These are phyloP conservation scores for Apocheima hispidaria DNA, from an alignment of 2,888 invertebrate species.

Conservation along the genomic window DNA sequence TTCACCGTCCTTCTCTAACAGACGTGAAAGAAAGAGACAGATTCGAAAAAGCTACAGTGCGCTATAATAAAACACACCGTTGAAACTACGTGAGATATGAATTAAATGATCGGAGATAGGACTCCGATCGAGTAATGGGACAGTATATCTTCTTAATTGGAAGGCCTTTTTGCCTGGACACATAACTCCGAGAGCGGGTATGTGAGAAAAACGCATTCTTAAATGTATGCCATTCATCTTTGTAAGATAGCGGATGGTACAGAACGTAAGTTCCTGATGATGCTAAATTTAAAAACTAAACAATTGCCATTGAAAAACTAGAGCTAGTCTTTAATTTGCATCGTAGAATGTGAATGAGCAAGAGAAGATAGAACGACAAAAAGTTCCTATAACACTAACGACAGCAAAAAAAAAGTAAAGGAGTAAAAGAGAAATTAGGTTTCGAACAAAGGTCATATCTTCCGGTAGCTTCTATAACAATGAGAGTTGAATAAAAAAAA, in stretches of 20 bases:
- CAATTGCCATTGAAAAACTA: too few relatives aligned
- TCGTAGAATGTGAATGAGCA: too few relatives aligned
- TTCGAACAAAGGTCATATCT: too few relatives aligned
- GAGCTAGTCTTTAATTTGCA: too few relatives aligned
- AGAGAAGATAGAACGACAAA: too few relatives aligned
- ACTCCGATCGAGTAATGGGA: conserved; percentile 68
- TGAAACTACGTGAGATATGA: conserved; percentile 77
- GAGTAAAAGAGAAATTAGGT: too few relatives aligned
- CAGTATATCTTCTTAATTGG: conserved; percentile 81
- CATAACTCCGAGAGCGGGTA: conserved; percentile 62
- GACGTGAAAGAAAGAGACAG: conserved; percentile 24
- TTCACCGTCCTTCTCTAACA: conserved; percentile 4
- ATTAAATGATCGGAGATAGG: conserved; percentile 72
- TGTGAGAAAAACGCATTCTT: conserved; percentile 79
- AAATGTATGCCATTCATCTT: conserved; percentile 75
- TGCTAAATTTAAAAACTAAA: not conserved
- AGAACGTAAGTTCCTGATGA: conserved; percentile 9
- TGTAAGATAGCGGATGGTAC: conserved; percentile 36
- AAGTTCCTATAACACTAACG: too few relatives aligned
- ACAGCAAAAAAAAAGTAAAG: too few relatives aligned
- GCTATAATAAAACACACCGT: conserved; percentile 37
- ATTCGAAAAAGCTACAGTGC: conserved; percentile 27
- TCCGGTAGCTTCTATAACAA: too few relatives aligned
- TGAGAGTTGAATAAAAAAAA: too few relatives aligned
- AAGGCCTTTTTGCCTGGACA: conserved; percentile 65